These are phyloP conservation scores for Kryptolebias ocellatus DNA, from an alignment of 2,797 vertebrate genomes.

Conservation along the genomic window DNA sequence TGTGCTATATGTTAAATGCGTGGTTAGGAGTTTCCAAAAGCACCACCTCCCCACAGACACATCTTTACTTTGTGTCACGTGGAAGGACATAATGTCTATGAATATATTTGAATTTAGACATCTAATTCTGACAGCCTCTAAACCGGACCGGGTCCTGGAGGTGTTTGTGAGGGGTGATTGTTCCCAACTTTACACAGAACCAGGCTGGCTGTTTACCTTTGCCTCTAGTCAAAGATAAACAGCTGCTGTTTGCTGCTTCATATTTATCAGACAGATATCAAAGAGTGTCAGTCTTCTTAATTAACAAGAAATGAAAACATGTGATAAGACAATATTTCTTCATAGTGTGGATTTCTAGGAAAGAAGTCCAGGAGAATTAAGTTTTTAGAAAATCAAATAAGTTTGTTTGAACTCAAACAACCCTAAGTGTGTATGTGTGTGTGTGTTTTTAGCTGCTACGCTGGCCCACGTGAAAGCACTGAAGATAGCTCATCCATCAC, in stretches of 20 bases:
- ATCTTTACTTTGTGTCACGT: not conserved
- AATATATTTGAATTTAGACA: not conserved
- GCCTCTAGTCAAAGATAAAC: not conserved
- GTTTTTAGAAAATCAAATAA: constrained; percentile 23
- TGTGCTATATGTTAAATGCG: too few species aligned
- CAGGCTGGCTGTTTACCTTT: not conserved
- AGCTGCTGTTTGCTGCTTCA: not conserved
- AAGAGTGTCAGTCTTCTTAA: not conserved
- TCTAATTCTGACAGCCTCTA: not conserved
- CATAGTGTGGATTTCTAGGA: constrained; percentile 17
- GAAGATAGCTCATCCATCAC: constrained; percentile 61
- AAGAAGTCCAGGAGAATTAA: constrained; percentile 11
- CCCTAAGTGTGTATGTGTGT: constrained; percentile 3
- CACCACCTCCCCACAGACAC: not conserved
- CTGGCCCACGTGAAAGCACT: constrained; percentile 31
- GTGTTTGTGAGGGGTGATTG: not conserved
- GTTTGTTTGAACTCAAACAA: constrained; percentile 31
- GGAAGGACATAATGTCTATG: not conserved
- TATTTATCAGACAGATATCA: not conserved
- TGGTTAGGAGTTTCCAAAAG: not conserved
- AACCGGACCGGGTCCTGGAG: not conserved
- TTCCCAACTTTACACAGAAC: constrained; percentile 2
- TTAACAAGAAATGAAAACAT: not conserved
- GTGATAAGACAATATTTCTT: not conserved
- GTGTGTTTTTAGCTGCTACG: constrained; percentile 47